Conservation (phyloP, 1,140 invertebrate genomes). For the Pemphigus obesinymphae region DNA sequence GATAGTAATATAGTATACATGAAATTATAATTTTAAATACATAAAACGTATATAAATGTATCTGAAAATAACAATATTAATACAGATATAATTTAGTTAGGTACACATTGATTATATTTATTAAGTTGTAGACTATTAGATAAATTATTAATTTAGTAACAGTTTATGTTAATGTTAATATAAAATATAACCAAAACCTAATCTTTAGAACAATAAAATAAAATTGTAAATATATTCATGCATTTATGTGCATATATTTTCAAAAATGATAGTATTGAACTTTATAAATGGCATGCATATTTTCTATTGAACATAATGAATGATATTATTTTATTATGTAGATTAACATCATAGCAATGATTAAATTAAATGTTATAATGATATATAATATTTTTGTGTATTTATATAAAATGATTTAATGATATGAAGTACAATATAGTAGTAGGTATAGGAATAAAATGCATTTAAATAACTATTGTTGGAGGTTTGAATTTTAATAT, state of each 20-base stretch:
- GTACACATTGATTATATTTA: too few species aligned
- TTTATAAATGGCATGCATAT: neutral
- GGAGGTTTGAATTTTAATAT: too few species aligned
- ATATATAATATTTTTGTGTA: neutral
- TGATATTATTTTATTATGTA: neutral
- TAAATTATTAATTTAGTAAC: too few species aligned
- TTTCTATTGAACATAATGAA: neutral
- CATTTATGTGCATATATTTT: neutral
- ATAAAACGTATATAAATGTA: neutral
- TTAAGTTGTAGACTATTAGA: too few species aligned
- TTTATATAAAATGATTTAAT: too few species aligned
- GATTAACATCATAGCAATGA: neutral
- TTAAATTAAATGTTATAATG: neutral
- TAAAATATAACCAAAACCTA: neutral
- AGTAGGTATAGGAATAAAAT: too few species aligned
- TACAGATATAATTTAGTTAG: too few species aligned
- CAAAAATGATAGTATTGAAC: neutral
- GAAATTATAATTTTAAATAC: neutral
- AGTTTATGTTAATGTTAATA: too few species aligned
- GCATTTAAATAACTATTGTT: too few species aligned
- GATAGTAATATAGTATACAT: too few species aligned
- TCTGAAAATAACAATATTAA: neutral
- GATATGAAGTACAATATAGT: too few species aligned
- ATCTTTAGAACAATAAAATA: neutral
- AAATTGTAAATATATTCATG: neutral